Percentiles rank a stretch among this genome's conserved stretches.
Evolutionary conservation across 2,888 invertebrate species (phyloP).

Genomic region (Perdita meconis): DNA sequence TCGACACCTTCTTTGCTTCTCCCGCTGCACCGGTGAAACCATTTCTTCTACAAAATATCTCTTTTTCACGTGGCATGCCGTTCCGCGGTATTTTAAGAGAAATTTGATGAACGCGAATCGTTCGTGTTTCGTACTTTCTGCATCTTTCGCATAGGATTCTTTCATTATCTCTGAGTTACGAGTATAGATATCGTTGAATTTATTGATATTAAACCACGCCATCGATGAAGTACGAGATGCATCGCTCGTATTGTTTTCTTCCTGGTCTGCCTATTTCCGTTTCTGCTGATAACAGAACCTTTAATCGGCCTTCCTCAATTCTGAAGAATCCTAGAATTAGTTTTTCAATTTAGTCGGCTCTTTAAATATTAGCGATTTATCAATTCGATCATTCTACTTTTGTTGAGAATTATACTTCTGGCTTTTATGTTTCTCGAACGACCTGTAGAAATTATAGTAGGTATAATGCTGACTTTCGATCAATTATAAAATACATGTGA

Average conservation of each 20-base stretch:
- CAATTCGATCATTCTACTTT: not conserved
- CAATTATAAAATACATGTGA: too few species aligned
- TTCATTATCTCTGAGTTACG: conserved; percentile 8
- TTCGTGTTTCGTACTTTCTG: not conserved
- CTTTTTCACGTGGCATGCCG: not conserved
- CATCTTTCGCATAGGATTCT: not conserved
- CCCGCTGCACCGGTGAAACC: not conserved
- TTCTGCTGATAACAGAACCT: conserved; percentile 29
- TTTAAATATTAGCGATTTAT: conserved; percentile 1
- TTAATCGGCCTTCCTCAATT: conserved; percentile 11
- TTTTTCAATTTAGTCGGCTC: conserved; percentile 34
- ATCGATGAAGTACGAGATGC: conserved; percentile 10
- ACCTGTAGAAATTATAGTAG: too few species aligned
- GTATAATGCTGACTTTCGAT: too few species aligned
- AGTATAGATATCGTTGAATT: conserved; percentile 41
- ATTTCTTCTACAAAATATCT: not conserved
- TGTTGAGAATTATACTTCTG: too few species aligned
- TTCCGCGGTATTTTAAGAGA: not conserved
- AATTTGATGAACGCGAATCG: not conserved
- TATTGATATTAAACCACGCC: conserved; percentile 29
- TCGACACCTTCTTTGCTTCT: conserved; percentile 15
- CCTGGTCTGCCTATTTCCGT: conserved; percentile 9
- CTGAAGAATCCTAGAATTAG: not conserved
- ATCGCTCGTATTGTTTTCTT: conserved; percentile 2
- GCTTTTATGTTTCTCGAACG: too few species aligned